A percentile compares a stretch with the other conserved stretches of the same genome.
Conservation (phyloP, 2,113 vertebrate genomes). For the Piprites chloris region DNA sequence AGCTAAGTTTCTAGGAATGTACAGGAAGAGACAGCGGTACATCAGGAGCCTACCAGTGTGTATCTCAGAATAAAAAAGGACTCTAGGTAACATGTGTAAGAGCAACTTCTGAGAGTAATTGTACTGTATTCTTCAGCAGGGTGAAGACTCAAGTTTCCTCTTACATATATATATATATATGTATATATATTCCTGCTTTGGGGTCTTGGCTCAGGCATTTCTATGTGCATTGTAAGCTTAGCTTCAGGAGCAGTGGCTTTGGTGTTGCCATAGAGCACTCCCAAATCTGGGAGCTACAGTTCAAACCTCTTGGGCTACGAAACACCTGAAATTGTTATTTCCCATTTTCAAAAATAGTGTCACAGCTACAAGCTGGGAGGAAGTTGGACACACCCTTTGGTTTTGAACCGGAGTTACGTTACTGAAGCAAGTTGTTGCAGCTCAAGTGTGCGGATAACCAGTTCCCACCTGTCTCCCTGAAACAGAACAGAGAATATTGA, state of each 20-base stretch:
- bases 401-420: background rate
- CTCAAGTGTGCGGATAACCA: background rate
- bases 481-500: background rate
- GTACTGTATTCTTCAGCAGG: background rate
- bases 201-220: background rate
- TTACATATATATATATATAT: background rate
- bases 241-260: background rate
- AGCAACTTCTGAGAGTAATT: background rate
- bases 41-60: background rate
- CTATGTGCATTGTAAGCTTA: background rate
- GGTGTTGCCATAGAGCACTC: background rate
- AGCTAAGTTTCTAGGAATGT: background rate
- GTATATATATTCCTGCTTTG: background rate
- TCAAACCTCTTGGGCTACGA: background rate
- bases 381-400: background rate
- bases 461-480: background rate
- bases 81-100: background rate
- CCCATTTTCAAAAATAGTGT: background rate
- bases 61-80: background rate
- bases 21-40: background rate
- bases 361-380: background rate
- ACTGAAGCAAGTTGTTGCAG: background rate
- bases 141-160: background rate
- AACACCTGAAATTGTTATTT: background rate
- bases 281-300: background rate